phyloP scores from a whole-genome alignment of 2,113 vertebrate species.

The Madoqua kirkii region DNA sequence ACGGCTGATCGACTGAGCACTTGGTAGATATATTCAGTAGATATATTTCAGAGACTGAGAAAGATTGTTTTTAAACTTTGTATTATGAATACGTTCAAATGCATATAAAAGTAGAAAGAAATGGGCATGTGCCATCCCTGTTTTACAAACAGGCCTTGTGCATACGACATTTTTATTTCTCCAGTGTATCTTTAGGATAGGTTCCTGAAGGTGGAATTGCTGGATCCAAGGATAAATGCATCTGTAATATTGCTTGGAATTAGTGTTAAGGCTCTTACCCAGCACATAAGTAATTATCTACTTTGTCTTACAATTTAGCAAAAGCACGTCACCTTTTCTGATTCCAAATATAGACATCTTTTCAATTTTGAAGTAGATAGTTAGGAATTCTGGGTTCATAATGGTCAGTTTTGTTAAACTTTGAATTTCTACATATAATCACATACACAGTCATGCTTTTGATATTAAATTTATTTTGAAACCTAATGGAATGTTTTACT shows the following conservation, averaged over 20 bases:
- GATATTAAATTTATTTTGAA: not conserved
- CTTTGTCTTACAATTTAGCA: not conserved
- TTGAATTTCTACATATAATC: not conserved
- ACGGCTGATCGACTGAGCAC: rapidly evolving
- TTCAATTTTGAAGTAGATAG: not conserved
- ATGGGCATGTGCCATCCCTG: not conserved
- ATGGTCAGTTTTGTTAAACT: not conserved
- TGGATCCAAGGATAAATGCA: not conserved
- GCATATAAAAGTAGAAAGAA: not conserved
- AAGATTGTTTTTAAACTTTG: not conserved
- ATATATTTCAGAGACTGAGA: not conserved
- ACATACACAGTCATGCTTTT: not conserved
- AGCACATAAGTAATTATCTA: not conserved
- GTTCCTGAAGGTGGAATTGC: not conserved
- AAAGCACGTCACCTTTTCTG: not conserved
- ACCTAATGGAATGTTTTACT: not conserved
- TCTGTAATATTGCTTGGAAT: not conserved
- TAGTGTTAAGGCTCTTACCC: not conserved
- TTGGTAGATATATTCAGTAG: not conserved
- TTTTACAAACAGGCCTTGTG: not conserved
- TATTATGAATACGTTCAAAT: not conserved
- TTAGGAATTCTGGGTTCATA: not conserved
- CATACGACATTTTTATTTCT: rapidly evolving
- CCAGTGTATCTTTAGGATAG: not conserved
- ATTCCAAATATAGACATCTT: not conserved